Evolutionary conservation across 2,113 vertebrate species (phyloP).

Genomic region (Pangasianodon hypophthalmus): DNA sequence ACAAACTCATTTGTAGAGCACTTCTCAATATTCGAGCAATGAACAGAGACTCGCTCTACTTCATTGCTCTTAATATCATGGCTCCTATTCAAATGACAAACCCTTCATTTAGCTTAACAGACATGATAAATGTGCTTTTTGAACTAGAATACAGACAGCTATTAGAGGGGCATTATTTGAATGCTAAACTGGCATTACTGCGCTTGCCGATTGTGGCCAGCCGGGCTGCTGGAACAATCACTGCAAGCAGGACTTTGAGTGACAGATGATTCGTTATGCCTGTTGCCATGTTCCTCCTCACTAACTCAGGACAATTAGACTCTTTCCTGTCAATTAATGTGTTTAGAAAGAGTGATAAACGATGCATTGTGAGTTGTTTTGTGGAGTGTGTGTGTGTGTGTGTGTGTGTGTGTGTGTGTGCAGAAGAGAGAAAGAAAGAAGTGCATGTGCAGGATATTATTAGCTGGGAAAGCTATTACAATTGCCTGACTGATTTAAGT

Average conservation of each 20-base stretch:
- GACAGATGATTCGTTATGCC: constrained; percentile 52
- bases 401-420: constrained; percentile 29
- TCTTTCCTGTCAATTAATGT: constrained; percentile 52
- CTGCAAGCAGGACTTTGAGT: constrained; percentile 43
- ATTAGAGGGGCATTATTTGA: constrained; percentile 54
- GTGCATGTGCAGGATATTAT: neutral
- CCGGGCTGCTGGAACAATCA: constrained; percentile 41
- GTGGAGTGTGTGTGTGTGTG: constrained; percentile 33
- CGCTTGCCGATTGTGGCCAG: constrained; percentile 31
- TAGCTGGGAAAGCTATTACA: neutral
- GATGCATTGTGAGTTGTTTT: constrained; percentile 21
- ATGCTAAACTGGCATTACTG: constrained; percentile 40
- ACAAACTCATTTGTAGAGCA: constrained; percentile 40
- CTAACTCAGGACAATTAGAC: constrained; percentile 52
- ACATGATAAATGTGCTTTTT: constrained; percentile 53
- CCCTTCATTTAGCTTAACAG: constrained; percentile 44
- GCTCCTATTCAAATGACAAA: constrained; percentile 47
- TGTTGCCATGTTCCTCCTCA: constrained; percentile 48
- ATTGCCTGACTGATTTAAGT: neutral
- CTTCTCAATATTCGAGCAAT: constrained; percentile 31
- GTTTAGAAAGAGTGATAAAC: constrained; percentile 41
- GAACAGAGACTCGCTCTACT: constrained; percentile 43
- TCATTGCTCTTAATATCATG: constrained; percentile 48
- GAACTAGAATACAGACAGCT: constrained; percentile 54
- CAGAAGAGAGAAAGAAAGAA: neutral